Evolutionary conservation across 64 coral and sea anemone species (phyloP), one percentile per base, ranked within the genome.

Genomic region (Trachythela sp.): DNA sequence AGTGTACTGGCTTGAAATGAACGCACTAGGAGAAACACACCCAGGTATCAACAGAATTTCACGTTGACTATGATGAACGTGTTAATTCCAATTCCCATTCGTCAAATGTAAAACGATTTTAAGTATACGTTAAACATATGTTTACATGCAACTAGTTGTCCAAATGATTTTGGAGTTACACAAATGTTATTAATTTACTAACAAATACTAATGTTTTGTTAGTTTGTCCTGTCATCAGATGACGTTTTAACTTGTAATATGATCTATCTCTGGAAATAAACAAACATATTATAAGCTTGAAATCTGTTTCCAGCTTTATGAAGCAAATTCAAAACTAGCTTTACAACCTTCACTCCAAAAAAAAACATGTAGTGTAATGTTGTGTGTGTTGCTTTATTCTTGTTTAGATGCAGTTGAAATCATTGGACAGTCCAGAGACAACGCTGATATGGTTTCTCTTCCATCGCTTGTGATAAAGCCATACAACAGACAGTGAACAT

Each of bases 321-420:
- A n/a, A n/a, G n/a, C n/a, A n/a, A n/a, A n/a, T n/a, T n/a, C n/a
- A n/a, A n/a, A n/a, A n/a, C n/a, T n/a, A n/a, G n/a, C n/a, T n/a
- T n/a, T n/a, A n/a, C n/a, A n/a, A n/a, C n/a, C n/a, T n/a, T 52
- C 1, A 52, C 13, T 15, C 49, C 1, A 20, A 52, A 8, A 52
- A 15, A 11, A 52, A 52, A 11, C 0, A 52, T 1, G 13, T 80
- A 10, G 35, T 13, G 10, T 37, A 13, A 80, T 37, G 10, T 0
- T 35, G 20, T 6, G 9, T 38, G 8, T 37, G 9, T 17, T 0
- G 13, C 13, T 35, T 36, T 80, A 5, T 39, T 80, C 4, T 80
- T 80, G 34, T 34, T 35, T 80, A 80, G 75, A 48, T 77, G 87
- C 68, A 48, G 39, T 77, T 88, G 87, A 88, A 77, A 48, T 48